Evolutionary conservation across 1,140 invertebrate species (phyloP), one percentile per base, ranked within the genome.

Genomic region (Proctacanthus coquilletti): DNA sequence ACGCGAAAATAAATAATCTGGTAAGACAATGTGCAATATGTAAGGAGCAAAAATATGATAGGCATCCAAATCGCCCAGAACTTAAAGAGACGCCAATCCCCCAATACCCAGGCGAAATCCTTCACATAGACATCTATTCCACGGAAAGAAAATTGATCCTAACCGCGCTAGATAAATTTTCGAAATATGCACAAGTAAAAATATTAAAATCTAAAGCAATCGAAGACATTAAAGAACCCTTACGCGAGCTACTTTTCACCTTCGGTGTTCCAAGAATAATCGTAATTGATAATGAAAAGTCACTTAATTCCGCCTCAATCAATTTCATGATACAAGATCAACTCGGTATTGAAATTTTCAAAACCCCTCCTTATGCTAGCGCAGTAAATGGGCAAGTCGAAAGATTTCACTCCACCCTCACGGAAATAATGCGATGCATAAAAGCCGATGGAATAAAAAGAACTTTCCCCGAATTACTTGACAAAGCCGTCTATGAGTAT

Each of bases 361-460:
- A 8, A 25, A 36, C 40, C 32, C 40, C 43, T 14, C 37, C 38
- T 11, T 37, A 42, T 21, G 15, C 17, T 4, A 42, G 36, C 14
- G 20, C 5, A 6, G 30, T 23, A 5, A 46, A 46, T n/a, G 42
- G 45, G 8, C 42, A 42, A 20, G 23, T 46, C 23, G 42, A 46
- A 42, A 18, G 45, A 2, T 41, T 42, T 20, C 45, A 46, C 25
- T 44, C 42, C 10, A 46, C 45, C 11, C 15, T 46, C 10, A 23
- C 34, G 15, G 45, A 43, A 40, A 41, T 43, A 18, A 40, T 43
- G 33, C 23, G 39, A 19, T 39, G 39, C 18, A 17, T 41, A 9
- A 32, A 38, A 35, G 35, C 18, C 9, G 39, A 45, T 8, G 10
- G 29, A 13, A 31, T 8, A 2, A 23, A 39, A 10, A 9, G 31